A percentile compares a stretch with the other conserved stretches of the same genome.
These are phyloP conservation scores for Larimichthys crocea DNA, from an alignment of 2,113 vertebrate genomes.

Conservation along the genomic window DNA sequence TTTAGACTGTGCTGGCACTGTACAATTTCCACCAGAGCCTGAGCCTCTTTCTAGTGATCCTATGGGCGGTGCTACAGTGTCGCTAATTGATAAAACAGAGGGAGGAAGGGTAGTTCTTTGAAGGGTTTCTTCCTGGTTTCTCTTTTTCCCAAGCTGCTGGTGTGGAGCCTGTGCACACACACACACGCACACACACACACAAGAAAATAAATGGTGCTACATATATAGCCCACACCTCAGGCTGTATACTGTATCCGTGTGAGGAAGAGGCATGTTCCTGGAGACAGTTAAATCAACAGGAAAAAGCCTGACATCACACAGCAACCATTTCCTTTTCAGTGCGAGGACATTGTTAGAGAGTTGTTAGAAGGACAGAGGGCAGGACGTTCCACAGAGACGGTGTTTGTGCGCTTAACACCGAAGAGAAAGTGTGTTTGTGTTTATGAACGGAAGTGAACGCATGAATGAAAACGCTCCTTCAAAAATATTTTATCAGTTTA, in stretches of 20 bases:
- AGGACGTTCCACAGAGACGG: slow-evolving; percentile 62
- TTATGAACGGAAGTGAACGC: slow-evolving; percentile 39
- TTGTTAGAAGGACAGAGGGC: slow-evolving; percentile 69
- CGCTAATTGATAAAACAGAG: slow-evolving; percentile 69
- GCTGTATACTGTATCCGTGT: slow-evolving; percentile 43
- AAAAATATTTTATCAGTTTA: slow-evolving; percentile 30
- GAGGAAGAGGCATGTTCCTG: slow-evolving; percentile 68
- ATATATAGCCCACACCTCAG: slow-evolving; percentile 43
- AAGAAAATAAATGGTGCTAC: slow-evolving; percentile 46
- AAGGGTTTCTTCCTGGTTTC: slow-evolving; percentile 63
- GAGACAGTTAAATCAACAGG: slow-evolving; percentile 73
- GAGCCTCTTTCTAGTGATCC: slow-evolving; percentile 41
- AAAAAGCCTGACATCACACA: slow-evolving; percentile 64
- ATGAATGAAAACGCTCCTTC: slow-evolving; percentile 29
- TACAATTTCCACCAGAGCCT: slow-evolving; percentile 34
- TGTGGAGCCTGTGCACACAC: slow-evolving; percentile 2
- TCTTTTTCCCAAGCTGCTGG: slow-evolving; percentile 48
- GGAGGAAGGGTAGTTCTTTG: slow-evolving; percentile 63
- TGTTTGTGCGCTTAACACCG: not conserved
- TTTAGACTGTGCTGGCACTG: not conserved
- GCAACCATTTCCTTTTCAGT: slow-evolving; percentile 70
- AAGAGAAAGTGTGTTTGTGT: slow-evolving; percentile 54
- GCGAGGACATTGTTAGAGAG: slow-evolving; percentile 76
- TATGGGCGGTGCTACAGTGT: slow-evolving; percentile 20
- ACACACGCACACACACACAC: slow-evolving; percentile 19